Conservation (phyloP, 2,888 invertebrate genomes). For the Lucinisca nassula region DNA sequence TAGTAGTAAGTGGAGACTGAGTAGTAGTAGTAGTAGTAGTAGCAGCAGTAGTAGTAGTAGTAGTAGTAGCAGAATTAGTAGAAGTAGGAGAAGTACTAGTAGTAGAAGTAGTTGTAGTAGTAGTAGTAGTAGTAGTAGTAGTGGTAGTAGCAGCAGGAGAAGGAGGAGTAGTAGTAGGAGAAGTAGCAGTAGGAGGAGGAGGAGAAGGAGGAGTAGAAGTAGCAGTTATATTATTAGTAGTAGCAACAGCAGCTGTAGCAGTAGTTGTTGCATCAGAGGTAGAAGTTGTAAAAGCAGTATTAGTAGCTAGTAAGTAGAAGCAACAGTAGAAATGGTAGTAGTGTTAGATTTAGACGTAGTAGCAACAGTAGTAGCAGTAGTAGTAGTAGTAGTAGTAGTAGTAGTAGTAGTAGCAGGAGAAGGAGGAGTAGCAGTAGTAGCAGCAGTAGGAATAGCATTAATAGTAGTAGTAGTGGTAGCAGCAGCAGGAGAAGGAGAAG, state of each 20-base stretch:
- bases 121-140: not conserved
- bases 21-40: not conserved
- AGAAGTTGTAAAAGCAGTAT: too few relatives aligned
- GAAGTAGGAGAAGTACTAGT: not conserved
- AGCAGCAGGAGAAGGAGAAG: too few relatives aligned
- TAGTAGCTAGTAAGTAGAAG: too few relatives aligned
- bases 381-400: not conserved
- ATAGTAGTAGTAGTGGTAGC: too few relatives aligned
- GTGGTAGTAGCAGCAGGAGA: constrained; percentile 32
- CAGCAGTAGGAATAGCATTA: too few relatives aligned
- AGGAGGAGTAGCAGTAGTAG: too few relatives aligned
- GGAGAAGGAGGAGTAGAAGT: too few relatives aligned
- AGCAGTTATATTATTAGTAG: too few relatives aligned
- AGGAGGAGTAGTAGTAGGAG: constrained; percentile 36
- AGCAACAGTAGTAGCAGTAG: not conserved
- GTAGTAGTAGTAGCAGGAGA: too few relatives aligned
- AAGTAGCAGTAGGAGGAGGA: too few relatives aligned
- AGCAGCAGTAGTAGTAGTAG: not conserved
- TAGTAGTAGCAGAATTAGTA: not conserved
- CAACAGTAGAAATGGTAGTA: not conserved
- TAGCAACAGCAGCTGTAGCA: too few relatives aligned
- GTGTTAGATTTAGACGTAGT: not conserved
- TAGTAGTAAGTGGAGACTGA: not conserved
- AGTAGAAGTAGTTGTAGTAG: not conserved
- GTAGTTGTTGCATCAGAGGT: too few relatives aligned